Evolutionary conservation across 2,113 vertebrate species (phyloP), one percentile per base, ranked within the genome.

Genomic region (Heloderma charlesbogerti): DNA sequence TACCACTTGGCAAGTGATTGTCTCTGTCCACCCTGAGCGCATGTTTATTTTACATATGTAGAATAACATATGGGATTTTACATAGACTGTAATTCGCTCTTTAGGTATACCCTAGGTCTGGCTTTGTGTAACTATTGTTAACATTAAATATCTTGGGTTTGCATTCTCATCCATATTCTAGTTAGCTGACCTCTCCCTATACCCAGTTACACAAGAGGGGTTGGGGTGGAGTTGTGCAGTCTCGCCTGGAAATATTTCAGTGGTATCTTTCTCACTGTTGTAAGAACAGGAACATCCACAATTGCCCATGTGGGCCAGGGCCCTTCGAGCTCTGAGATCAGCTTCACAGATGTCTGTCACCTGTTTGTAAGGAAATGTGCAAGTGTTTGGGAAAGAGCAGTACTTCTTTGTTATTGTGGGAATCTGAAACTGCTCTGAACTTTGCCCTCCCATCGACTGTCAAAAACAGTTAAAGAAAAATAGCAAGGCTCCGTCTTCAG

Each of bases 291-390:
- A 95, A 96, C 95, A 96, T 89, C 85, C 92, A 94, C 91, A 95
- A 95, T 93, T 80, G 87, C 93, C 91, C 80, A 94, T 93, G 87
- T 88, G 86, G 91, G 86, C 88, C 84, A 12, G 60, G n/a, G 60
- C 74, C 6, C 92, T 96, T 94, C 92, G 88, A 94, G 88, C 20
- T 0, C 89, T 96, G 92, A 96, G 93, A 92, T 96, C 93, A 95
- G 91, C 90, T 93, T 86, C 92, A 90, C 94, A 95, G 94, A 94
- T 96, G 92, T 96, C 95, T 95, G 82, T 96, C 95, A 96, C 91
- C 95, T 97, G 94, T 93, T 96, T 93, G 96, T 95, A 95, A 94
- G 91, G 94, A 96, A 96, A 94, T 95, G 93, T 93, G 82, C 88
- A 95, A 94, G 91, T 95, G 90, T 96, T 96, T 94, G 95, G 94